A percentile compares a stretch with the other conserved stretches of the same genome.
phyloP scores from a whole-genome alignment of 2,888 invertebrate genomes.

The Ophonus ardosiacus region DNA sequence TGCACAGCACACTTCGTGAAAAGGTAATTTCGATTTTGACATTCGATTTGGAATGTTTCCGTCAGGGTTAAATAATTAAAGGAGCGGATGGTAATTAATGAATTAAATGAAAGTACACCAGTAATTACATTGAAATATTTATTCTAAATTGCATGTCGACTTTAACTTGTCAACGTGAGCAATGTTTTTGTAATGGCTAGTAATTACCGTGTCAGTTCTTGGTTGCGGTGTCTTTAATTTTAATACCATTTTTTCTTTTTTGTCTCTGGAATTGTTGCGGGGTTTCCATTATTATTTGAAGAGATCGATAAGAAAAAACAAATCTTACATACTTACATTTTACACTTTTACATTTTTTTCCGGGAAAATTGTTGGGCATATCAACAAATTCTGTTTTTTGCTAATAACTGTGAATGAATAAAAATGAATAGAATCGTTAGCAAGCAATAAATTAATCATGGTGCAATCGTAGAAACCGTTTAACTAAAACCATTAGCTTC shows the following conservation, averaged over 20 bases:
- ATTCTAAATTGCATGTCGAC: conserved; percentile 52
- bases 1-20: conserved; percentile 46
- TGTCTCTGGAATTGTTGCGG: conserved; percentile 4
- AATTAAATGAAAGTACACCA: conserved; percentile 47
- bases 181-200: conserved; percentile 57
- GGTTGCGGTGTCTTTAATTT: conserved; percentile 32
- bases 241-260: conserved; percentile 44
- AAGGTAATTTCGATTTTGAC: conserved; percentile 55
- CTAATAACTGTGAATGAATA: conserved; percentile 21
- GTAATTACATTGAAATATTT: conserved; percentile 57
- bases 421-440: conserved; percentile 12
- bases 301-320: not conserved
- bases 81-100: conserved; percentile 49
- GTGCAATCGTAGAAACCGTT: not conserved
- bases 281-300: conserved; percentile 24
- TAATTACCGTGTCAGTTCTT: conserved; percentile 56
- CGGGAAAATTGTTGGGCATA: not conserved
- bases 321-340: not conserved
- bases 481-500: conserved; percentile 25
- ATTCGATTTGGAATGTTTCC: conserved; percentile 29
- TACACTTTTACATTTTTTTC: not conserved
- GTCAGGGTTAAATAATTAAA: conserved; percentile 55
- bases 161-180: conserved; percentile 43
- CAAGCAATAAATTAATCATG: conserved; percentile 8
- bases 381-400: not conserved